These are phyloP conservation scores for Cyprinodon brontotheroides DNA, from an alignment of 2,113 vertebrate genomes.

Conservation along the genomic window DNA sequence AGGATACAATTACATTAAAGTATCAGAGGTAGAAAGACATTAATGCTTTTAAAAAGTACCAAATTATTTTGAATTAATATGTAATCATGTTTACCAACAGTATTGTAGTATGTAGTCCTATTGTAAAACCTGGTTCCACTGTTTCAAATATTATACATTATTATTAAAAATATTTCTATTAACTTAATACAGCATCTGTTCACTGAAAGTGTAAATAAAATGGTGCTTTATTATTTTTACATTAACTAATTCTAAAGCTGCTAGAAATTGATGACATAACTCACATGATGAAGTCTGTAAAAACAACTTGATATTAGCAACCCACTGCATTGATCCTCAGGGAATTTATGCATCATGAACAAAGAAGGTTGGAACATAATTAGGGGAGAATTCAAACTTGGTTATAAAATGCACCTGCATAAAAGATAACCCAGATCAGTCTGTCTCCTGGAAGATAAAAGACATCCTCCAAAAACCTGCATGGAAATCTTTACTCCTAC, in stretches of 20 bases:
- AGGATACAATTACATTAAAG: neutral
- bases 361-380: conserved; percentile 33
- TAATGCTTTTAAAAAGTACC: neutral
- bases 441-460: conserved; percentile 57
- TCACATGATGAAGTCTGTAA: neutral
- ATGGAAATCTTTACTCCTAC: conserved; percentile 45
- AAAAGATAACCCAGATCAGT: conserved; percentile 31
- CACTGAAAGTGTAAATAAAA: neutral
- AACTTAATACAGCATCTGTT: neutral
- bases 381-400: conserved; percentile 42
- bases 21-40: neutral
- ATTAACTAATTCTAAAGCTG: neutral
- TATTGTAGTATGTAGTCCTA: neutral
- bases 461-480: conserved; percentile 36
- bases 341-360: neutral
- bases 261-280: neutral
- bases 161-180: too few relatives aligned
- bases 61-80: too few relatives aligned
- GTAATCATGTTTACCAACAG: neutral
- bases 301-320: conserved; percentile 14
- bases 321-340: neutral
- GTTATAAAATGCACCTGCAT: conserved; percentile 13
- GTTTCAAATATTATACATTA: neutral
- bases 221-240: neutral
- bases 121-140: neutral